A percentile compares a stretch with the other conserved stretches of the same genome.
Evolutionary conservation across 2,113 vertebrate genomes (phyloP).

Genomic region (Cettia cetti): DNA sequence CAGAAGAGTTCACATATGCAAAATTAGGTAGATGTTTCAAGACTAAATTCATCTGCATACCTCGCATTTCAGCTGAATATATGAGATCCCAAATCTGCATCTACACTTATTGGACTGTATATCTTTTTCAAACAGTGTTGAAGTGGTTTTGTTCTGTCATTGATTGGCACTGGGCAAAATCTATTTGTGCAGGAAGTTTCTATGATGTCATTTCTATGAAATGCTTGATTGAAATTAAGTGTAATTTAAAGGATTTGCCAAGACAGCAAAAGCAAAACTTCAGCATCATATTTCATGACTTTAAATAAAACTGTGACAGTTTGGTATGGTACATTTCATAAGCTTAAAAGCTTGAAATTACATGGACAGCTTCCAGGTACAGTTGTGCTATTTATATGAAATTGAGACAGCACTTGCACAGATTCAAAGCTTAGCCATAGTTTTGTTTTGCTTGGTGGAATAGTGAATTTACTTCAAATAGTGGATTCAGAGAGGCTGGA

Average conservation of each 20-base stretch:
- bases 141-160: background rate
- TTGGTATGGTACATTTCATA: slow-evolving; percentile 44
- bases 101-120: background rate
- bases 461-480: background rate
- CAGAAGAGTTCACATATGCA: background rate
- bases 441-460: slow-evolving; percentile 26
- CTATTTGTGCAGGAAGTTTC: slow-evolving; percentile 29
- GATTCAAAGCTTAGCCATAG: slow-evolving; percentile 11
- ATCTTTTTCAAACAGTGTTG: background rate
- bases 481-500: background rate
- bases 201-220: slow-evolving; percentile 45
- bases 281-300: slow-evolving; percentile 26
- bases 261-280: slow-evolving; percentile 54
- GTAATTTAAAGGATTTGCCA: slow-evolving; percentile 52
- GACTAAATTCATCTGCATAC: background rate
- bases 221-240: slow-evolving; percentile 44
- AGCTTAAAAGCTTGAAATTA: slow-evolving; percentile 55
- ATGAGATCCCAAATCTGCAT: background rate
- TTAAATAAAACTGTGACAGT: slow-evolving; percentile 58
- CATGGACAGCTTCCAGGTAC: slow-evolving; percentile 47
- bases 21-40: background rate
- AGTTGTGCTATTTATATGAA: slow-evolving; percentile 40
- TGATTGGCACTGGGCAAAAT: slow-evolving; percentile 33
- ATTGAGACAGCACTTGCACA: background rate
- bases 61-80: background rate